phyloP scores from a whole-genome alignment of 1,140 invertebrate species.

The Vollenhovia emeryi region DNA sequence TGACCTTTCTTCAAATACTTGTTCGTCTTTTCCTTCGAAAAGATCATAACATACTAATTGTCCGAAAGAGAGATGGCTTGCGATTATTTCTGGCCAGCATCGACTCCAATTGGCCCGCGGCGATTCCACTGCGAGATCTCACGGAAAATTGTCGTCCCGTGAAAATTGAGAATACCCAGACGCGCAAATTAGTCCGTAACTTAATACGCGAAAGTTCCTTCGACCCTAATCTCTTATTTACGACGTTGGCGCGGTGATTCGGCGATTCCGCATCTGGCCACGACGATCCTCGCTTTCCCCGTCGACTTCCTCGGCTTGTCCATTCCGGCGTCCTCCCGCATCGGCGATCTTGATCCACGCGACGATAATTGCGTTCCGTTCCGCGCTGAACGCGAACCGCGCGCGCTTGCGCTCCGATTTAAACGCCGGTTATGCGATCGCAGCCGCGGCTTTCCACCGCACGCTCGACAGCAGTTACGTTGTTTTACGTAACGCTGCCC shows the following conservation, averaged over 20 bases:
- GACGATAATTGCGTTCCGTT: not conserved
- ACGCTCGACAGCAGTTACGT: not conserved
- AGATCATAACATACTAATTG: not conserved
- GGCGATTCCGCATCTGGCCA: not conserved
- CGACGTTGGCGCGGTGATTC: conserved; percentile 1
- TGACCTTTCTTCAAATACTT: not conserved
- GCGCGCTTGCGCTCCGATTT: not conserved
- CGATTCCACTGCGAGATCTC: not conserved
- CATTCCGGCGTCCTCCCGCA: not conserved
- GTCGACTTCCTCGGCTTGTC: not conserved
- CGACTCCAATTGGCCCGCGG: not conserved
- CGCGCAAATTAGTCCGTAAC: not conserved
- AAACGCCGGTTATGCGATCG: conserved; percentile 21
- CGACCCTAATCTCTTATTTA: conserved; percentile 2
- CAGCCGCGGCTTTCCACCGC: not conserved
- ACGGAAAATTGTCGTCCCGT: not conserved
- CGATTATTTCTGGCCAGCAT: not conserved
- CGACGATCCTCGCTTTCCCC: not conserved
- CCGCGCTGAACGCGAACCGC: not conserved
- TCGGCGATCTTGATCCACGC: not conserved
- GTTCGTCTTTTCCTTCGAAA: not conserved
- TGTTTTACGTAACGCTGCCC: not conserved
- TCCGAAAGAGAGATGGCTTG: not conserved
- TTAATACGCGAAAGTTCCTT: conserved; percentile 14
- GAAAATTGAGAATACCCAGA: not conserved